Percentiles rank a stretch among this genome's conserved stretches.
Evolutionary conservation across 1,140 invertebrate genomes (phyloP).

Genomic region (Drosophila sulfurigaster): DNA sequence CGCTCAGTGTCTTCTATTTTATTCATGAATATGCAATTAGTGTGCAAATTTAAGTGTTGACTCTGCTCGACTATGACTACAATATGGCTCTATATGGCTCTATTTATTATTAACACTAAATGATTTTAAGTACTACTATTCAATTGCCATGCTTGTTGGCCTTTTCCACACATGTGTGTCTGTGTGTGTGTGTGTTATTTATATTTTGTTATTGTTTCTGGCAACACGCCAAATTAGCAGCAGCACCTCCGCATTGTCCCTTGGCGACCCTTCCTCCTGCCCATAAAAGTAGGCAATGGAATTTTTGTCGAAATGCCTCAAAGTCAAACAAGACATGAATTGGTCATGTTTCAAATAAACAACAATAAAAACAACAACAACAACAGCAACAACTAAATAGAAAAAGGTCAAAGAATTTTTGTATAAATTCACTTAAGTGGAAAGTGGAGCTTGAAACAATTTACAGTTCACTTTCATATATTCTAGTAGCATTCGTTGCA

Average conservation of each 20-base stretch:
- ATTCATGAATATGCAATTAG: slow-evolving; percentile 81
- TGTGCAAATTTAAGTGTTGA: slow-evolving; percentile 74
- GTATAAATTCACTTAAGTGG: slow-evolving; percentile 10
- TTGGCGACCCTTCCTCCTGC: neutral
- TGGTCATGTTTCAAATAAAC: slow-evolving; percentile 44
- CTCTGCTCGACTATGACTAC: slow-evolving; percentile 23
- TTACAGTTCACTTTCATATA: slow-evolving; percentile 5
- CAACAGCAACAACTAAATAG: slow-evolving; percentile 10
- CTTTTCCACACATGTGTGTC: slow-evolving; percentile 9
- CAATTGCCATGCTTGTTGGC: slow-evolving; percentile 53
- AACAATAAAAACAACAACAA: neutral
- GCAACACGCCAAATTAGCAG: slow-evolving; percentile 58
- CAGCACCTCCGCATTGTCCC: slow-evolving; percentile 3
- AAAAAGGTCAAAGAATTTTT: slow-evolving; percentile 34
- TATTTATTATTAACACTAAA: slow-evolving; percentile 78
- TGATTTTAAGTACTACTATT: slow-evolving; percentile 65
- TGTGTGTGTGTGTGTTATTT: neutral
- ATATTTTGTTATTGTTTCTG: slow-evolving; percentile 45
- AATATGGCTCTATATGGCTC: slow-evolving; percentile 51
- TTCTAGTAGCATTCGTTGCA: neutral
- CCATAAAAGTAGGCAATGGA: slow-evolving; percentile 36
- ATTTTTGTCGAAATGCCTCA: slow-evolving; percentile 46
- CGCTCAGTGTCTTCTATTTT: slow-evolving; percentile 57
- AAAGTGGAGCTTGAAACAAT: slow-evolving; percentile 26
- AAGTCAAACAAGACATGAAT: slow-evolving; percentile 55